Conservation (phyloP, 1,140 invertebrate genomes). For the Onthophagus taurus region DNA sequence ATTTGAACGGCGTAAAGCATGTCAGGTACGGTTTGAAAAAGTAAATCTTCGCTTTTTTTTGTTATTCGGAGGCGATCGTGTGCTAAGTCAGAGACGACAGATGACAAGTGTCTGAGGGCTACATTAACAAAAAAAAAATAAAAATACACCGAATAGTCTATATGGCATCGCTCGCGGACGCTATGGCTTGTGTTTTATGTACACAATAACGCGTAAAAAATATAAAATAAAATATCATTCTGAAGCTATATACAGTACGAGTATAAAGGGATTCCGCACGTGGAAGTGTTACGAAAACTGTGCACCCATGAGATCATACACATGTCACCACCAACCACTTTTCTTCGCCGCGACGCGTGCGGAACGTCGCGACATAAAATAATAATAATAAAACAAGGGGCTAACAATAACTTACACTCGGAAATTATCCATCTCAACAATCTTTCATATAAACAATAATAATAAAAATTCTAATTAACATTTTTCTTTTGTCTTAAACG, state of each 20-base stretch:
- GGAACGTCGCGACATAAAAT: not conserved
- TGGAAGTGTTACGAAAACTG: conserved; percentile 5
- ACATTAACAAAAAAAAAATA: conserved; percentile 11
- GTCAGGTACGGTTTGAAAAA: conserved; percentile 23
- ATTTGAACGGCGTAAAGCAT: conserved; percentile 21
- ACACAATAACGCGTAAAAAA: conserved; percentile 12
- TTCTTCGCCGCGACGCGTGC: conserved; percentile 30
- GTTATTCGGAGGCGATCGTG: too few relatives aligned
- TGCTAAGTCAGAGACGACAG: not conserved
- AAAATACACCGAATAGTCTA: conserved; percentile 4
- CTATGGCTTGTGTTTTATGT: conserved; percentile 13
- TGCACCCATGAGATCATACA: conserved; percentile 18
- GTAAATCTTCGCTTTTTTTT: conserved; percentile 5
- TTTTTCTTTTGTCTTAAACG: conserved; percentile 27
- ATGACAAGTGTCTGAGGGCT: conserved; percentile 6
- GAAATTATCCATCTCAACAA: conserved; percentile 11
- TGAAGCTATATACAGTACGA: conserved; percentile 3
- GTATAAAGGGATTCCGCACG: conserved; percentile 1
- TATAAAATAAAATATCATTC: conserved; percentile 3
- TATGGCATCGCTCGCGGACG: conserved; percentile 2
- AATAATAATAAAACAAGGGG: conserved; percentile 28
- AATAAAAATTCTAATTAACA: conserved; percentile 33
- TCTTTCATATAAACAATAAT: conserved; percentile 16
- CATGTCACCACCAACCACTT: conserved; percentile 14
- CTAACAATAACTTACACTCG: conserved; percentile 32